These are phyloP conservation scores for Itoplectis maculator DNA, from an alignment of 2,888 invertebrate genomes.

Conservation along the genomic window DNA sequence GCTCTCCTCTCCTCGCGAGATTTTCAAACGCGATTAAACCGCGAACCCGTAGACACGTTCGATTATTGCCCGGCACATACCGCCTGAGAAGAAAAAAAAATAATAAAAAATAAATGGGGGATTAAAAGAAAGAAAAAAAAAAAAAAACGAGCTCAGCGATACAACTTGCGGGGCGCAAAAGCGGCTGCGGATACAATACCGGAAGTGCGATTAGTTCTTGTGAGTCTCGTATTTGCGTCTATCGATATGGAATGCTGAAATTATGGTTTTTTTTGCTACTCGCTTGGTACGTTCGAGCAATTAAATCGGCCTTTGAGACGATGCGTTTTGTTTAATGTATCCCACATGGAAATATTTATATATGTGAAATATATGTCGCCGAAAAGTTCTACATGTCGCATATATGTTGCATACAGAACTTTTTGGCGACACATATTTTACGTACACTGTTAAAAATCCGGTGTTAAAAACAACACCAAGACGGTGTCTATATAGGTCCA, in stretches of 20 bases:
- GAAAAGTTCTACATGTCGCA: too few species aligned
- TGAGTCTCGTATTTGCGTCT: too few species aligned
- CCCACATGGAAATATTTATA: too few species aligned
- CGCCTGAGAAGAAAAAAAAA: conserved; percentile 23
- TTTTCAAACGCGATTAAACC: conserved; percentile 68
- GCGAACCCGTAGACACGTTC: conserved; percentile 67
- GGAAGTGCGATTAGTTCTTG: conserved; percentile 47
- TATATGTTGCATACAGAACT: too few species aligned
- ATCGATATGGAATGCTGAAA: too few species aligned
- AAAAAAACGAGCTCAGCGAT: conserved; percentile 35
- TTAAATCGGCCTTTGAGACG: too few species aligned
- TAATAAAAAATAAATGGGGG: conserved; percentile 14
- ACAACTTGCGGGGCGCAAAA: conserved; percentile 7
- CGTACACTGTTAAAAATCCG: too few species aligned
- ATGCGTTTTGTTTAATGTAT: too few species aligned
- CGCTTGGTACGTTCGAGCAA: not conserved
- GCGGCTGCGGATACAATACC: conserved; percentile 28
- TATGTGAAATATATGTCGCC: too few species aligned
- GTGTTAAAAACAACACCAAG: too few species aligned
- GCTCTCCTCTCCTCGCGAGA: conserved; percentile 49
- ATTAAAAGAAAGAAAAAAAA: not conserved
- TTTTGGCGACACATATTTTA: too few species aligned
- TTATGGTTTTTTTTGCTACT: not conserved
- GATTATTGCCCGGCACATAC: conserved; percentile 59
- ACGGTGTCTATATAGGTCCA: too few species aligned